Evolutionary conservation across 2,113 vertebrate genomes (phyloP).

Genomic region (Lepus timidus): DNA sequence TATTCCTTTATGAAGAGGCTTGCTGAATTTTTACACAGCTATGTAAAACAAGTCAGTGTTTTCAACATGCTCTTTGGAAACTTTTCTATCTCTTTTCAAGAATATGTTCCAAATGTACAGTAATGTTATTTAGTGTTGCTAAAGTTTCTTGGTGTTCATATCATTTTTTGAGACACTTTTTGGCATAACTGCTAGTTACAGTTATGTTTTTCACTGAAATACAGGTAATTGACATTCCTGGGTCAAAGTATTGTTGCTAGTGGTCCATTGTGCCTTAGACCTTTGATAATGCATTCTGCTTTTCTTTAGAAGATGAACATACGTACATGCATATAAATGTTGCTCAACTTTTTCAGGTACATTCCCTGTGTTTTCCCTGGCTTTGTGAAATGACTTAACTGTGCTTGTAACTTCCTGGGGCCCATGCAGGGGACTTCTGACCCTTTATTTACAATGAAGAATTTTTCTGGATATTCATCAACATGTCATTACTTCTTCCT

Average conservation of each 20-base stretch:
- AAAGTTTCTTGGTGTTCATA: conserved; percentile 58
- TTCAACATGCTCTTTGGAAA: conserved; percentile 63
- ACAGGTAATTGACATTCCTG: neutral
- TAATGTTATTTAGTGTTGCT: conserved; percentile 64
- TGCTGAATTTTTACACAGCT: neutral
- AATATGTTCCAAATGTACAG: conserved; percentile 70
- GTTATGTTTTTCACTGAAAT: conserved; percentile 34
- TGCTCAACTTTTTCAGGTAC: neutral
- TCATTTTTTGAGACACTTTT: conserved; percentile 64
- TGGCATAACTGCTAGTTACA: conserved; percentile 31
- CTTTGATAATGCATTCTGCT: conserved; percentile 5
- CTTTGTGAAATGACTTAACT: neutral
- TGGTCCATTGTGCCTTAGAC: conserved; percentile 17
- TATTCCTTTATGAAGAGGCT: conserved; percentile 63
- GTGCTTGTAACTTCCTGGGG: neutral
- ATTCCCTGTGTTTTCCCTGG: neutral
- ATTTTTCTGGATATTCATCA: neutral
- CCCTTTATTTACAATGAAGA: neutral
- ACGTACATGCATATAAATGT: neutral
- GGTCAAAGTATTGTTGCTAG: conserved; percentile 30
- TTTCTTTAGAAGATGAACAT: conserved; percentile 20
- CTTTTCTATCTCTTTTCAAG: conserved; percentile 73
- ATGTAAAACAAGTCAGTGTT: conserved; percentile 76
- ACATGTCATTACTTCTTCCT: neutral
- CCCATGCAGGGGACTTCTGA: neutral